Evolutionary conservation across 2,797 vertebrate genomes (phyloP).

Genomic region (Anguilla anguilla): DNA sequence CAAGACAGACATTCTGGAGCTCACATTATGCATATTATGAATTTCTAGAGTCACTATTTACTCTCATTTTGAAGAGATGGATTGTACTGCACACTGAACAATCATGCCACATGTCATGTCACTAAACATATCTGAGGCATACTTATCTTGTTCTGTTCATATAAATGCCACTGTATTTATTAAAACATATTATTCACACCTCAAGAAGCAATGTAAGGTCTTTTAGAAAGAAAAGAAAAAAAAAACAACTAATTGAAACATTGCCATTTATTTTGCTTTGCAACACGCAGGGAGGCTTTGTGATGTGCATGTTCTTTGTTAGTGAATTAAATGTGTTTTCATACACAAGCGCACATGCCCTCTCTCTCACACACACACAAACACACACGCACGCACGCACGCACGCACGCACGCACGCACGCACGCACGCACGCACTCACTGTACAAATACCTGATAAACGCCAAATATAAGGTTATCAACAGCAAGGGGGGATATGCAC

Average conservation of each 20-base stretch:
- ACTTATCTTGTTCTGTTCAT: not conserved
- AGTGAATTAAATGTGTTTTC: too few relatives aligned
- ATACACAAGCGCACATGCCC: too few relatives aligned
- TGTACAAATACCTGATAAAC: too few relatives aligned
- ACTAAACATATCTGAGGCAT: not conserved
- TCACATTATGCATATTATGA: not conserved
- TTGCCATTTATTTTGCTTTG: not conserved
- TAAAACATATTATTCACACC: not conserved
- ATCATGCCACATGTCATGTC: not conserved
- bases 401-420: too few relatives aligned
- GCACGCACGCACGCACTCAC: too few relatives aligned
- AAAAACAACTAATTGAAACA: not conserved
- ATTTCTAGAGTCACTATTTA: not conserved
- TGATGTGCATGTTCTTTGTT: too few relatives aligned
- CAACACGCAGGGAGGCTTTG: not conserved
- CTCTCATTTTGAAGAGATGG: constrained; percentile 12
- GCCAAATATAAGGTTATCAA: too few relatives aligned
- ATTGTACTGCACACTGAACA: not conserved
- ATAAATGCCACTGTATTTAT: not conserved
- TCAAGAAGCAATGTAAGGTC: not conserved
- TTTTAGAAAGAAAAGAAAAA: not conserved
- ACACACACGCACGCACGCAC: too few relatives aligned
- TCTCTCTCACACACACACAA: too few relatives aligned
- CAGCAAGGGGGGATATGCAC: not conserved
- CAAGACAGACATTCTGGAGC: not conserved